Conservation (phyloP, 2,888 invertebrate genomes). For the Microplitis manilae region DNA sequence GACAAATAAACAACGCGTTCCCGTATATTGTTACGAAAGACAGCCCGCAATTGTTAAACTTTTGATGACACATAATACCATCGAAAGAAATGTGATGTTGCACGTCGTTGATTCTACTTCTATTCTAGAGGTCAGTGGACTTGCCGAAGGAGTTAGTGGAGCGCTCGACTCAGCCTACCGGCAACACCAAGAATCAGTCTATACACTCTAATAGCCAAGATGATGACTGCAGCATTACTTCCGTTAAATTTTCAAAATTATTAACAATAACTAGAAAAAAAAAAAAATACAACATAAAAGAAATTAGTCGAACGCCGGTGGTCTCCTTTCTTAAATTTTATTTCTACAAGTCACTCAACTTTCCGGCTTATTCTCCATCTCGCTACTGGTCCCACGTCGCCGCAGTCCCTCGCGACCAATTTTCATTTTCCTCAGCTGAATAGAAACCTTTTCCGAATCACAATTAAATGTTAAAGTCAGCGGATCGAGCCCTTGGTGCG, state of each 20-base stretch:
- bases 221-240: slow-evolving; percentile 43
- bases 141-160: slow-evolving; percentile 69
- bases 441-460: slow-evolving; percentile 9
- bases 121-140: slow-evolving; percentile 67
- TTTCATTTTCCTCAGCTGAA: too few species aligned
- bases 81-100: slow-evolving; percentile 54
- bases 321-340: slow-evolving; percentile 13
- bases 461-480: not conserved
- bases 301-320: not conserved
- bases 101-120: slow-evolving; percentile 67
- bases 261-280: not conserved
- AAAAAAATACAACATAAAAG: slow-evolving; percentile 12
- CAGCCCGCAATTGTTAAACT: not conserved
- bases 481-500: slow-evolving; percentile 19
- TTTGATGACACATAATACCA: not conserved
- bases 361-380: slow-evolving; percentile 1
- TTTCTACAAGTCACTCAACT: not conserved
- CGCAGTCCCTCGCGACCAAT: too few species aligned
- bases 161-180: slow-evolving; percentile 66
- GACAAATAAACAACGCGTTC: too few species aligned
- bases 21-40: not conserved
- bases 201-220: slow-evolving; percentile 50
- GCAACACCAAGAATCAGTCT: slow-evolving; percentile 65
- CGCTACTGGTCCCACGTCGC: not conserved
- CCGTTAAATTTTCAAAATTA: slow-evolving; percentile 3